Evolutionary conservation across 2,888 invertebrate genomes (phyloP), one percentile per base, ranked within the genome.

Genomic region (Sarcophaga carnaria): DNA sequence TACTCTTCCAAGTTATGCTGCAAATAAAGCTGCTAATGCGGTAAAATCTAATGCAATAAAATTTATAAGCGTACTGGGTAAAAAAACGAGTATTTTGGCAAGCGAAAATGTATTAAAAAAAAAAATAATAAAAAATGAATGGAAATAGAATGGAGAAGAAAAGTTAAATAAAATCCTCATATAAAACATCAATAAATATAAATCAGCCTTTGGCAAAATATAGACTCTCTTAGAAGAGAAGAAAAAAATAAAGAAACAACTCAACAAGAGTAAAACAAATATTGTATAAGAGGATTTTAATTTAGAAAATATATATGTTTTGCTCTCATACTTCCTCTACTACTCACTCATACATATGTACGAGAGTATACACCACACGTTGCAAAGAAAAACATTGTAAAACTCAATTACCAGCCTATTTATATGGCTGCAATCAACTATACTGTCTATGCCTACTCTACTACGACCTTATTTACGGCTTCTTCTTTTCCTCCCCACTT

Each of bases 131-230:
- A 54, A 64, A 75, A 20, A 22, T 22, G 25, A 54, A 20, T 64
- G 6, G 25, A 75, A 20, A 72, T 17, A 17, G 12, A 54, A 54
- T 0, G 4, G 17, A 17, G 2, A 5, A 54, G 17, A 54, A 10
- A 14, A 54, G 14, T 14, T 54, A 54, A 3, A 54, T 14, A 54
- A 17, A 54, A 54, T 17, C 14, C 17, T 54, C 72, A 20, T 54
- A 45, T 25, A 69, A 80, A 80, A 83, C 45, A 74, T 76, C 75
- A 69, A 81, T 79, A 84, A 87, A 87, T 84, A 87, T 87, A 87
- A 87, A 87, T 87, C 84, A 87, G 87, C 87, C 81, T 79, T 87
- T 87, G 87, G 87, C 87, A 84, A 80, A 87, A 81, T 79, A 11
- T 20, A 80, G 76, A 79, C 5, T 54, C 37, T 37, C 37, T 37